Evolutionary conservation across 2,797 vertebrate species (phyloP), one percentile per base, ranked within the genome.

Genomic region (Anolis apletophallus): DNA sequence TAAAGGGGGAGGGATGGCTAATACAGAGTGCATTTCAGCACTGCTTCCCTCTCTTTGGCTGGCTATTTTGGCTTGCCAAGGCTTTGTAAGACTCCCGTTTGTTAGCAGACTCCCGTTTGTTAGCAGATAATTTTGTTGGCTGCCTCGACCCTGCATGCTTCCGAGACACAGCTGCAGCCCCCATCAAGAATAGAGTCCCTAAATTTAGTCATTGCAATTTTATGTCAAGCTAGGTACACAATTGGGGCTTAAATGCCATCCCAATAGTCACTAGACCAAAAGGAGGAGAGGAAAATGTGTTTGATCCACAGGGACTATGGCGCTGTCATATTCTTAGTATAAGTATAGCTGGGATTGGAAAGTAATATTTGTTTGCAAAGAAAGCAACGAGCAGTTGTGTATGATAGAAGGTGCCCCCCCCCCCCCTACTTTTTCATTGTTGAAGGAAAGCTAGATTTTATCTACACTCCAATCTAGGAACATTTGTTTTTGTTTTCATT

Each of bases 1-100:
- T 59, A 90, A 89, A 82, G 0, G 2, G 85, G 80, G 75, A 40
- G 23, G 46, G 75, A 26, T 72, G n/a, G 77, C 55, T 88, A 85
- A 79, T 29, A 34, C 78, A 64, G 34, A 88, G 83, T 71, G 90
- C 77, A 87, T 3, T 55, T 83, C 79, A 85, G 87, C 81, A 79
- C 69, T 12, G 46, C 23, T 73, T 19, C 57, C 55, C 78, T 87
- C 26, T 32, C 71, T 88, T 61, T 69, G 80, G 54, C 80, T 52
- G 40, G 57, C 52, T 88, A 81, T 86, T 86, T 83, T 50, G 69
- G 68, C 32, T 34, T 16, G 59, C 50, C 13, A 26, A 61, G 71
- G 46, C 88, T 88, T 80, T 74, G 83, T 91, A 75, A 88, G 75
- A 73, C 88, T 83, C 89, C 40, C 36, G 71, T 76, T 90, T 85